phyloP scores from a whole-genome alignment of 2,113 vertebrate genomes.

The Eulacestoma nigropectus region DNA sequence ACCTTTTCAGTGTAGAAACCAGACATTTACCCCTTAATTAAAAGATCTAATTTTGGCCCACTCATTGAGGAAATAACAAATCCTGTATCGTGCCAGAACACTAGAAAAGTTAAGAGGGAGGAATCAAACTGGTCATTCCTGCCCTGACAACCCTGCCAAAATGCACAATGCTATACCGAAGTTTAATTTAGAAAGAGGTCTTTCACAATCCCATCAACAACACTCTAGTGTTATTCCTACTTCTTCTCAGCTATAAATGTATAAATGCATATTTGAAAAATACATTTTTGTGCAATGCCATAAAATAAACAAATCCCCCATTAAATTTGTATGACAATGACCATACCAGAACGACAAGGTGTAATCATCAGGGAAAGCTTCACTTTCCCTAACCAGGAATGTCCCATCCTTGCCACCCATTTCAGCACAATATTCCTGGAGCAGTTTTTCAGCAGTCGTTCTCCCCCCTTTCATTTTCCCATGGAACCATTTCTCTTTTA shows the following conservation, averaged over 20 bases:
- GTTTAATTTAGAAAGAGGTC: background rate
- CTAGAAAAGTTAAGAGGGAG: background rate
- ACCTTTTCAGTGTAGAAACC: background rate
- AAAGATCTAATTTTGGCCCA: background rate
- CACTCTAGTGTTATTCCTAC: background rate
- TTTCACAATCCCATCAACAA: background rate
- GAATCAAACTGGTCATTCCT: background rate
- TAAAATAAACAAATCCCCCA: background rate
- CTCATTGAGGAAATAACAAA: background rate
- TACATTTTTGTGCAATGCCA: background rate
- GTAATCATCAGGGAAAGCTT: constrained; percentile 78
- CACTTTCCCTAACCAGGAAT: constrained; percentile 90
- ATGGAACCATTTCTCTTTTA: constrained; percentile 90
- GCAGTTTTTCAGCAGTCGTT: constrained; percentile 83
- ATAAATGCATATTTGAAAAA: background rate
- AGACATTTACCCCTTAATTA: background rate
- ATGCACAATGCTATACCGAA: background rate
- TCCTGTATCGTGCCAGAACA: background rate
- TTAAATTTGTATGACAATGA: background rate
- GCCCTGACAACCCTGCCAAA: background rate
- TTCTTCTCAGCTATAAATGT: background rate
- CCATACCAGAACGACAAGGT: constrained; percentile 94
- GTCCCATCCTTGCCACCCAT: constrained; percentile 85
- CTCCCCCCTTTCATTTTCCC: constrained; percentile 84
- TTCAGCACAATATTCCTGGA: constrained; percentile 88